Evolutionary conservation across 2,113 vertebrate species (phyloP), one percentile per base, ranked within the genome.

Genomic region (Ochotona curzoniae): DNA sequence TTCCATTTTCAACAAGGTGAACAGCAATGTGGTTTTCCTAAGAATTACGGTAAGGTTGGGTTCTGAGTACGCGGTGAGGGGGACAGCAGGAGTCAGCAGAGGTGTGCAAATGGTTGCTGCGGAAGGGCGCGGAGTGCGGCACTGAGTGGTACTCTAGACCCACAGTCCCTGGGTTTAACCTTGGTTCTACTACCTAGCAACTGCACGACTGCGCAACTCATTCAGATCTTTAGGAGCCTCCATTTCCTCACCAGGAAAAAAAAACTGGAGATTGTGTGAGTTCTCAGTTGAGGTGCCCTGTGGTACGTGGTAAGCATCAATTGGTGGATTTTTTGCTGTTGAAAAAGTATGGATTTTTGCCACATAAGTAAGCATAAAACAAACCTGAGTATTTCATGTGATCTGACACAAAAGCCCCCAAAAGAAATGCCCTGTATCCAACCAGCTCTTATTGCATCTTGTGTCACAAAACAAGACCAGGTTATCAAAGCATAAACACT

Each of bases 221-320:
- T 21, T 90, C 61, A 61, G 6, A 38, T 64, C 25, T 83, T 79
- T 92, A 47, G 66, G 26, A 28, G 23, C 54, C 85, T 94, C 78
- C 38, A 64, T 73, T 88, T 89, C 63, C 66, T 89, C 83, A 78
- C 81, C 60, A 91, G 73, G 76, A 78, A 93, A 91, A 75, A 86
- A 38, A 26, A 80, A 23, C 3, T 81, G 67, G 74, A 63, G 49
- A 88, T 30, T 80, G 67, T 14, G 82, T 47, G n/a, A 87, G 25
- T 35, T 71, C 35, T 88, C 61, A 38, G 18, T 91, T 93, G 61
- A 93, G 61, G 83, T 82, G 54, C 25, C 92, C 17, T 71, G 30
- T 63, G 73, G 26, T 17, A 87, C 6, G 25, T 47, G 23, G 49
- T 30, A 74, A 61, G 67, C 28, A 63, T 47, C 64, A 30, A 25